Evolutionary conservation across 2,797 vertebrate species (phyloP).

Genomic region (Megaceryle alcyon): DNA sequence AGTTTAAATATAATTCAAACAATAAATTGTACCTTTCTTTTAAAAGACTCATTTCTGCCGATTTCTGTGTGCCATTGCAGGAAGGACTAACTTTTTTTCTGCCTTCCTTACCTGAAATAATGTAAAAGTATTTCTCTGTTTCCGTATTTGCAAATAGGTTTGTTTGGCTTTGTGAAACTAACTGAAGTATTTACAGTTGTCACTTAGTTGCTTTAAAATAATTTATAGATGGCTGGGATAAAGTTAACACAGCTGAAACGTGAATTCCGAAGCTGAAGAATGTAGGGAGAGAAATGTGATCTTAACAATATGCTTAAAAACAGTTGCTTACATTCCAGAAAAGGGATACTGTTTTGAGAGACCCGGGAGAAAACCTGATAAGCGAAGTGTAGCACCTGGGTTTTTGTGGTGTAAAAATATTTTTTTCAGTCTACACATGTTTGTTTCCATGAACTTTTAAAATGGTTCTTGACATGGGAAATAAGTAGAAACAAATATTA

Average conservation of each 20-base stretch:
- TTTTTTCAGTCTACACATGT: background rate
- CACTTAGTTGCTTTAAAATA: background rate
- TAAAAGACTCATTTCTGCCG: fast-evolving
- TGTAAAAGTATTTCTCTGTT: background rate
- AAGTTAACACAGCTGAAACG: background rate
- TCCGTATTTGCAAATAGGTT: fast-evolving
- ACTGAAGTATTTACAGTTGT: background rate
- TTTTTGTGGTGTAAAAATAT: background rate
- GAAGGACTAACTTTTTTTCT: background rate
- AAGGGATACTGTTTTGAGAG: background rate
- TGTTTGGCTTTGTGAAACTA: background rate
- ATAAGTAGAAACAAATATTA: background rate
- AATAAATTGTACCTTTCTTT: fast-evolving
- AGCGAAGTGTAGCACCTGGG: background rate
- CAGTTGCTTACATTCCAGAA: background rate
- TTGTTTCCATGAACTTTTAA: background rate
- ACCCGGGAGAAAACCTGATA: background rate
- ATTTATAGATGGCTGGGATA: background rate
- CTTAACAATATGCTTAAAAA: background rate
- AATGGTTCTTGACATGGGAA: background rate
- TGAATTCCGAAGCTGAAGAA: background rate
- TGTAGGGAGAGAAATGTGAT: background rate
- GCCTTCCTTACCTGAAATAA: background rate
- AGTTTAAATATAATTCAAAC: fast-evolving
- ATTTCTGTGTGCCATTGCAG: fast-evolving